Percentiles rank a stretch among this genome's conserved stretches.
Conservation (phyloP, 1,140 invertebrate species). For the Polypedilum pembai region DNA sequence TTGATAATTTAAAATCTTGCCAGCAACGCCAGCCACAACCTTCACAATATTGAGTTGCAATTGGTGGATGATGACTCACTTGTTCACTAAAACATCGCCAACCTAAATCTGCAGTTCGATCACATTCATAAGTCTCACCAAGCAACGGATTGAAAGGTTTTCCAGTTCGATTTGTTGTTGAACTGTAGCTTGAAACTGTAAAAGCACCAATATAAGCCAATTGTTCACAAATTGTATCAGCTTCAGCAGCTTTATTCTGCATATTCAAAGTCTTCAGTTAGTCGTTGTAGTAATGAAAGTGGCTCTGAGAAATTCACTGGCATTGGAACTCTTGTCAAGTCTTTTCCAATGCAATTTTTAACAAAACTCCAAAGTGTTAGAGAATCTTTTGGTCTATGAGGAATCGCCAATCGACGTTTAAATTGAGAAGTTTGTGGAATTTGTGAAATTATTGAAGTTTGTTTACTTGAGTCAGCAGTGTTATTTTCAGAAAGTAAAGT, state of each 20-base stretch:
- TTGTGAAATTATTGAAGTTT: background rate
- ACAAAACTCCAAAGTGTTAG: conserved; percentile 98
- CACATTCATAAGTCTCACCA: conserved; percentile 94
- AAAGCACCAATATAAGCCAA: conserved; percentile 93
- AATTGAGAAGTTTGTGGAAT: background rate
- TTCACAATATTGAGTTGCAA: conserved; percentile 89
- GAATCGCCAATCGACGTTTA: conserved; percentile 64
- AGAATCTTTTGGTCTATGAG: conserved; percentile 92
- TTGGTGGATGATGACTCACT: conserved; percentile 90
- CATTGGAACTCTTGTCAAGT: conserved; percentile 98
- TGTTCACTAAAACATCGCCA: conserved; percentile 93
- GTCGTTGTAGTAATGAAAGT: conserved; percentile 91
- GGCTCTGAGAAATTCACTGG: conserved; percentile 99
- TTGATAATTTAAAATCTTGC: conserved; percentile 98
- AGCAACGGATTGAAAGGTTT: conserved; percentile 77
- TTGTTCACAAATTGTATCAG: conserved; percentile 81
- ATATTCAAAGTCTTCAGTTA: conserved; percentile 98
- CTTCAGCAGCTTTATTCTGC: conserved; percentile 64
- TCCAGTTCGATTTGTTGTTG: conserved; percentile 65
- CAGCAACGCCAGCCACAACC: conserved; percentile 86
- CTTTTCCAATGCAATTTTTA: conserved; percentile 99
- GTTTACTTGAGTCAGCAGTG: background rate
- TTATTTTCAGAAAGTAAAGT: background rate
- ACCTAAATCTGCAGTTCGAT: conserved; percentile 88
- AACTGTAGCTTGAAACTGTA: conserved; percentile 91